phyloP scores from a whole-genome alignment of 2,888 invertebrate genomes.

The Athripsodes cinereus region DNA sequence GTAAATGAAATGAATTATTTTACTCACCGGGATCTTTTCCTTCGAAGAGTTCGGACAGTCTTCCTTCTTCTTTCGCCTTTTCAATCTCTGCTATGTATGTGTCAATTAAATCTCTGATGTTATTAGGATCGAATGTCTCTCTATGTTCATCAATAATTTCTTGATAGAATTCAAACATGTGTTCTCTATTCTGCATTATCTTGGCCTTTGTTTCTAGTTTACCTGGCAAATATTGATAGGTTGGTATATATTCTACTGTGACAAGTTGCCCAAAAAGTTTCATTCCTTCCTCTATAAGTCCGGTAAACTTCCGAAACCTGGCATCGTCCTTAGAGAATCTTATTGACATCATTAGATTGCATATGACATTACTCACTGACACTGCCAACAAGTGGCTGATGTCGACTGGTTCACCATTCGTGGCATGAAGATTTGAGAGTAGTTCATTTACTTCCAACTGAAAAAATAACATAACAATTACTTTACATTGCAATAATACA shows the following conservation, averaged over 20 bases:
- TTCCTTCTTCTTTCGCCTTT: conserved; percentile 72
- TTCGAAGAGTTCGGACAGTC: conserved; percentile 68
- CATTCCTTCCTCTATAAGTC: conserved; percentile 89
- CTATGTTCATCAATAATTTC: conserved; percentile 79
- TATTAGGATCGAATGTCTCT: conserved; percentile 64
- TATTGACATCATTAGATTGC: conserved; percentile 84
- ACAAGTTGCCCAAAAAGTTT: conserved; percentile 76
- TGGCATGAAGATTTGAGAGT: conserved; percentile 56
- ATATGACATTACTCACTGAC: conserved; percentile 85
- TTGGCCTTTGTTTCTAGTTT: conserved; percentile 57
- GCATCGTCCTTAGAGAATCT: conserved; percentile 73
- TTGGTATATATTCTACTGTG: conserved; percentile 77
- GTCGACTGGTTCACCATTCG: conserved; percentile 64
- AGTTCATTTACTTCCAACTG: conserved; percentile 73
- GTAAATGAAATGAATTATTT: neutral
- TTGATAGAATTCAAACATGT: conserved; percentile 81
- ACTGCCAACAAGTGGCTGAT: conserved; percentile 71
- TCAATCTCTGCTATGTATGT: conserved; percentile 81
- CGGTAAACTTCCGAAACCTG: conserved; percentile 73
- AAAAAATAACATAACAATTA: neutral
- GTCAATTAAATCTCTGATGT: conserved; percentile 79
- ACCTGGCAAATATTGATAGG: conserved; percentile 60
- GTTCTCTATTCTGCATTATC: conserved; percentile 65
- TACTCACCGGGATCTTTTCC: conserved; percentile 79
- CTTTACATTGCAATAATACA: neutral